Conservation (phyloP, 2,113 vertebrate genomes). For the Anguilla japonica region DNA sequence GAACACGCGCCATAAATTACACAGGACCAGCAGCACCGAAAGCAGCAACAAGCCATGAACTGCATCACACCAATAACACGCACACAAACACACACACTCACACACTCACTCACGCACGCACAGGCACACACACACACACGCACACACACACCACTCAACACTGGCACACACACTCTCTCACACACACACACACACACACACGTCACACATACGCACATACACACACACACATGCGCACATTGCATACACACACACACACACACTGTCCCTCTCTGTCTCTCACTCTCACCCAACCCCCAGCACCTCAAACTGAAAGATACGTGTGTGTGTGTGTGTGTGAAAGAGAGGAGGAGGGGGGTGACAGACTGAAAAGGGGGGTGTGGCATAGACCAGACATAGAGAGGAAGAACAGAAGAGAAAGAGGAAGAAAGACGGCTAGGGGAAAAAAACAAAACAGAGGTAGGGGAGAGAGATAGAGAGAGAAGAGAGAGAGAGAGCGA, state of each 20-base stretch:
- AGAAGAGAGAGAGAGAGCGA: conserved; percentile 17
- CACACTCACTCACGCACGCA: background rate
- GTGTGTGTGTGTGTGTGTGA: conserved; percentile 23
- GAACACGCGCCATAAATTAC: conserved; percentile 48
- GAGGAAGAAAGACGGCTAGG: background rate
- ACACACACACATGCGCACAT: conserved; percentile 23
- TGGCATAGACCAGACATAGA: background rate
- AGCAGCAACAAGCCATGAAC: conserved; percentile 4
- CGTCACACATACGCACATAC: too few relatives aligned
- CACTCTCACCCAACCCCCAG: conserved; percentile 51
- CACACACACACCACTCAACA: too few relatives aligned
- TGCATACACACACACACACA: background rate
- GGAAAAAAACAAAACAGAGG: background rate
- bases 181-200: too few relatives aligned
- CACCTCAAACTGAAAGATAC: conserved; percentile 53
- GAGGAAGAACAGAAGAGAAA: conserved; percentile 2
- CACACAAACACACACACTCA: background rate
- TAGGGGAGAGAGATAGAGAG: background rate
- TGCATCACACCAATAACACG: background rate
- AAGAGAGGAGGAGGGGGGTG: conserved; percentile 39
- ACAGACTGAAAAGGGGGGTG: conserved; percentile 33
- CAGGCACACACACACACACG: background rate
- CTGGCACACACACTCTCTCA: too few relatives aligned
- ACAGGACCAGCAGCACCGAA: conserved; percentile 24
- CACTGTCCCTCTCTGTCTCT: conserved; percentile 34